A percentile compares a stretch with the other conserved stretches of the same genome.
phyloP scores from a whole-genome alignment of 2,797 vertebrate genomes.

The Pelochelys cantorii region DNA sequence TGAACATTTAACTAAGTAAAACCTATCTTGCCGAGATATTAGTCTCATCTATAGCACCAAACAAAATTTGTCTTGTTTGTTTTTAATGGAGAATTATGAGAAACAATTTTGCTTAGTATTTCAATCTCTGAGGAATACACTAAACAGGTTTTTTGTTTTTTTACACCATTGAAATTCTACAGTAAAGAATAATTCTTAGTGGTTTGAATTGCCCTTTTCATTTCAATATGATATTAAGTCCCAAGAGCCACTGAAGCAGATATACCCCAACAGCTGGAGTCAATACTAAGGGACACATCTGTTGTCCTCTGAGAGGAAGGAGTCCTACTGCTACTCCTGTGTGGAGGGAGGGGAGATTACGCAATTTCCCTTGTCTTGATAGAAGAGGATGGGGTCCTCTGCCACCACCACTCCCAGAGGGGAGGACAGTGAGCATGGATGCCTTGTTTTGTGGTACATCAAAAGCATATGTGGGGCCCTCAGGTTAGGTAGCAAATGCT shows the following conservation, averaged over 20 bases:
- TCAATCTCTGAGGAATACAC: background rate
- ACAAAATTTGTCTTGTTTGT: background rate
- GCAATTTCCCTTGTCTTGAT: background rate
- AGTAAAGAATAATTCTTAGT: background rate
- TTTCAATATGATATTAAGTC: background rate
- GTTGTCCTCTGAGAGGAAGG: background rate
- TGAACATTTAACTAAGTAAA: constrained; percentile 53
- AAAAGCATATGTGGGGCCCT: background rate
- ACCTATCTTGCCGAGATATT: constrained; percentile 45
- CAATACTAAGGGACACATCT: background rate
- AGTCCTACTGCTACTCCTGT: background rate
- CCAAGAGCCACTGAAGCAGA: background rate
- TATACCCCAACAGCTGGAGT: background rate
- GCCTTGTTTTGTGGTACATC: background rate
- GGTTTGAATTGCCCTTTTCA: background rate
- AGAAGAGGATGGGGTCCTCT: background rate
- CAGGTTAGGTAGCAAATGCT: background rate
- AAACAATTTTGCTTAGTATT: background rate
- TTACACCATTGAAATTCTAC: background rate
- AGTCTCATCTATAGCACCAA: constrained; percentile 22
- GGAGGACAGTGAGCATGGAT: background rate
- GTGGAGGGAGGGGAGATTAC: background rate
- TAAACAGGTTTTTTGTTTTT: background rate
- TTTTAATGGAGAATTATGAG: background rate
- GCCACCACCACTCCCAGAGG: background rate